These are phyloP conservation scores for Phania funesta DNA, from an alignment of 2,888 invertebrate species.

Conservation along the genomic window DNA sequence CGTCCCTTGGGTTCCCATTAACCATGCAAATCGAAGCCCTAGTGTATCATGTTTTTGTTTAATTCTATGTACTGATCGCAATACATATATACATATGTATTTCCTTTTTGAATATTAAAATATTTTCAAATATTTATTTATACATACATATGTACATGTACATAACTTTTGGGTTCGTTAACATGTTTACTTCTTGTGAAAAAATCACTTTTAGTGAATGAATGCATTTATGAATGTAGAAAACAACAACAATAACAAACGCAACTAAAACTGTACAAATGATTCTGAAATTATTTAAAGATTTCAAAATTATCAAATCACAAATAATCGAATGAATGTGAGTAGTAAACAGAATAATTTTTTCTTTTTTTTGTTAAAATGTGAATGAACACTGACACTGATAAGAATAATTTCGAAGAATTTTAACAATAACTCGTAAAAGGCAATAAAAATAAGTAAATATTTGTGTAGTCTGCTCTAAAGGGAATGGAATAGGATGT, in stretches of 20 bases:
- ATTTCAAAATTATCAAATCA: slow-evolving; percentile 19
- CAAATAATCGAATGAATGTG: neutral
- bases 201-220: slow-evolving; percentile 35
- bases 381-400: neutral
- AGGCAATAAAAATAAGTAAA: no score
- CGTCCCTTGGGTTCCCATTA: no score
- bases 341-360: neutral
- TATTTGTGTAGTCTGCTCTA: no score
- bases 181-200: slow-evolving; percentile 14
- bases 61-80: no score
- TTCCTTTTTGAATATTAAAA: neutral
- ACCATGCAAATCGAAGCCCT: no score
- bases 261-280: neutral
- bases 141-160: slow-evolving; percentile 8
- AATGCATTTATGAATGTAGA: slow-evolving; percentile 48
- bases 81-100: no score
- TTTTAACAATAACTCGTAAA: neutral
- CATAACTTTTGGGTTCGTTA: slow-evolving; percentile 24
- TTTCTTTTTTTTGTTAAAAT: neutral
- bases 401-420: slow-evolving; percentile 24
- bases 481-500: no score
- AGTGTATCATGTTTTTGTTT: no score
- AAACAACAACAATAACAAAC: neutral
- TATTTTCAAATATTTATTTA: neutral
- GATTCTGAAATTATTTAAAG: slow-evolving; percentile 25